Base-by-base conservation (phyloP, 1,140 invertebrate genomes). In the Conus betulinus region DNA sequence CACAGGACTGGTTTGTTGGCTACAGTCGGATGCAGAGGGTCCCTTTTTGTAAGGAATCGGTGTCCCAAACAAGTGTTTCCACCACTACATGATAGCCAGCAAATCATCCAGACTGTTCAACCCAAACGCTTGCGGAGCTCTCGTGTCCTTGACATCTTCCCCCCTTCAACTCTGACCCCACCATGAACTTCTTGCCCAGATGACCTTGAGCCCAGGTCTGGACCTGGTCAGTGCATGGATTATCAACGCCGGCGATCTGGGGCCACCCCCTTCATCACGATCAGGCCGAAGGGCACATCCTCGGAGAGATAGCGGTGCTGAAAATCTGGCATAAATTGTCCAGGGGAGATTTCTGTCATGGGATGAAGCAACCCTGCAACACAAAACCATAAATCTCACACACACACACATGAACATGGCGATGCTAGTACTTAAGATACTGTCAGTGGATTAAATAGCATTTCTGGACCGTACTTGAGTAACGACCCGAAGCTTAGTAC, bases 171-270 rank as follows among this genome's bases (percentile, higher is more conserved):
- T 93, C 88, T 7, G 93, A 93, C 57, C 92, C 91, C 5, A 92
- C 90, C 13, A 94, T 39, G 87, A 92, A 94, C 81, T 92, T 91
- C 82, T 94, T 94, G 8, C 91, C 92, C 60, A 92, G 87, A 60
- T 92, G 92, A 81, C 91, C 87, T 88, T 94, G 94, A n/a, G 89
- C 90, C 94, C 94, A 94, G 25, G 84, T 39, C 8, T 94, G 85
- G 5, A 94, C 84, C 17, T 87, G 87, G 84, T 94, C 93, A 84
- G 87, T 90, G 17, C 52, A 81, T 1, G 93, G 93, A 0, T 89
- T 91, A 55, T 76, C 67, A 7, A 93, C 89, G n/a, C 87, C 92
- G 2, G 90, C 76, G 8, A 93, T 88, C 23, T 92, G n/a, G 89
- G 10, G 93, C 93, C 2, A 94, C 76, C 23, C 93, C 93, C 51